phyloP scores from a whole-genome alignment of 2,888 invertebrate genomes.

The Melanchra persicariae region DNA sequence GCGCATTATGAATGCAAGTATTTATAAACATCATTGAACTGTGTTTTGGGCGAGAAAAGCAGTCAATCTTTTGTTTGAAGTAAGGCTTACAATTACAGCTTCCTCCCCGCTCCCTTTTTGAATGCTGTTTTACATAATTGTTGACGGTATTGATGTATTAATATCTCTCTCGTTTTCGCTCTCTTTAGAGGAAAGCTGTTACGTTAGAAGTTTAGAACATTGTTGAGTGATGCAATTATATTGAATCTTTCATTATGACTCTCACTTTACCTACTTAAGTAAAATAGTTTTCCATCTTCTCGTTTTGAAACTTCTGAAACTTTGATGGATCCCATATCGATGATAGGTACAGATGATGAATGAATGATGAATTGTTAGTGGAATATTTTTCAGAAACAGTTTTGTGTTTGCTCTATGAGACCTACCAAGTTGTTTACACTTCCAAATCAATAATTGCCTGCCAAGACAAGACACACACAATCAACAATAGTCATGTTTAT shows the following conservation, averaged over 20 bases:
- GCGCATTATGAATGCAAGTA: slow-evolving; percentile 23
- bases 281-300: too few species aligned
- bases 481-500: slow-evolving; percentile 22
- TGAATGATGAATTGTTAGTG: not conserved
- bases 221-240: slow-evolving; percentile 8
- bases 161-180: not conserved
- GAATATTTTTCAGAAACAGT: not conserved
- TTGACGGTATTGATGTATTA: too few species aligned
- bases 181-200: not conserved
- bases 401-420: not conserved
- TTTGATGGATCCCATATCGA: not conserved
- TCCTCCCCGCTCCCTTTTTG: not conserved
- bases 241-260: slow-evolving; percentile 12
- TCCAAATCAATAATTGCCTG: not conserved
- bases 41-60: not conserved
- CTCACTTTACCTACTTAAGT: too few species aligned
- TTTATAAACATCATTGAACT: slow-evolving; percentile 5
- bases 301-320: not conserved
- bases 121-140: not conserved
- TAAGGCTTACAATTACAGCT: too few species aligned
- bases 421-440: slow-evolving; percentile 2
- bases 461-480: not conserved
- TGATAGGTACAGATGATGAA: not conserved
- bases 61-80: not conserved
- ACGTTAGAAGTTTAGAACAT: not conserved